Base-by-base conservation (phyloP, 2,797 vertebrate genomes). In the Sarcoramphus papa region DNA sequence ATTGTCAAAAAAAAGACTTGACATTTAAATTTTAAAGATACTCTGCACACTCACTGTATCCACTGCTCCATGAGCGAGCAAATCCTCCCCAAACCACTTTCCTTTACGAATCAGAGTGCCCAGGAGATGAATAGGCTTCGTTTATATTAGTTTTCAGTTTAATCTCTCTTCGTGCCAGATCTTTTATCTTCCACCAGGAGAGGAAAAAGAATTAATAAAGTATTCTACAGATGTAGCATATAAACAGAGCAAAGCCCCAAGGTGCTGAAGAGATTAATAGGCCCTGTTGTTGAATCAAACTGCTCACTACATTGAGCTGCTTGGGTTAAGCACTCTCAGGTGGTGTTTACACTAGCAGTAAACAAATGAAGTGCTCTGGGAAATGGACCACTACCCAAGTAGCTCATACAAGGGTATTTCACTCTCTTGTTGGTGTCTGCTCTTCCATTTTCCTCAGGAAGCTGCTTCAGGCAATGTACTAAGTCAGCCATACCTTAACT, bases 91-190 rank as follows among this genome's bases (percentile, higher is more conserved):
- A 88, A 93, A 91, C 87, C 76, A 2, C 95, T 82, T 93, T 83
- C 80, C 92, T 95, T 65, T 73, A 85, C 65, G 88, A 94, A 97
- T 97, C 95, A 31, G 80, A 92, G 90, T 30, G 62, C 97, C 95
- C 72, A 48, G 90, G 97, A 98, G 97, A 98, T 96, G 92, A 97
- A 97, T 97, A 85, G 51, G 94, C 90, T 96, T 97, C 93, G 72
- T 97, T 98, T 97, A 95, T 97, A 95, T 98, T 97, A 97, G 95
- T 97, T 98, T 97, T 97, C 96, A 95, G 93, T 97, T 98, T 97
- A 97, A 97, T 98, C 97, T 97, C 95, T 97, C 95, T 96, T 97
- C 93, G 96, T 98, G 97, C 97, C 96, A 96, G 95, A 97, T 96
- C 96, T 97, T 97, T 97, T 98, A 96, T 97, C 97, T 98, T 97